Evolutionary conservation across 2,797 vertebrate species (phyloP), one percentile per base, ranked within the genome.

Genomic region (Phrynocephalus forsythii): DNA sequence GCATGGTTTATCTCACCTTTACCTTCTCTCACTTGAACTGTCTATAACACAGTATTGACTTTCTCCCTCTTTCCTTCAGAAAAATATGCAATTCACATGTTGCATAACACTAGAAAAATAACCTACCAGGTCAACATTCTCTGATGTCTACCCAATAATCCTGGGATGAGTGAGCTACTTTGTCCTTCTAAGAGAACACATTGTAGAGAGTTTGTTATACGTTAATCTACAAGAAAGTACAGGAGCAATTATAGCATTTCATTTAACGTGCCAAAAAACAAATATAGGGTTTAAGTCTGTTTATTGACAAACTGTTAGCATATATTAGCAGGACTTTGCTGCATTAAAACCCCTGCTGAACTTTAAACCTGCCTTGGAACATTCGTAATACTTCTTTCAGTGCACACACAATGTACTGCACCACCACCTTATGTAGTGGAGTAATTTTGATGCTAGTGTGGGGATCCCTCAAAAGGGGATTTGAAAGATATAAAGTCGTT

Each of bases 11-110:
- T 78, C 33, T 75, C 60, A 73, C 81, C 1, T 44, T 76, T 18
- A 75, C 69, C 38, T 73, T 72, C 85, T 75, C 16, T 52, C 69
- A 76, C 66, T 33, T 76, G 86, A 76, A 30, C 71, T 72, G 75
- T 82, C 71, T 24, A 8, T 28, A 33, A 71, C 10, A 75, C 33
- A 33, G 3, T 52, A 81, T 76, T 88, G 63, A 77, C 76, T 82
- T 86, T 48, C 66, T 77, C 20, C 66, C n/a, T 60, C 50, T 67
- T 86, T 52, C 48, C 7, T 26, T 67, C 5, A 26, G 24, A 6
- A 33, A 76, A n/a, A 44, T 71, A 79, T 33, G 75, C 71, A 83
- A 28, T 60, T 63, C 11, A 83, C 26, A 20, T 78, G 56, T 66
- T 33, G 60, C 28, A 71, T n/a, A 79, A 48, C 71, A 63, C 50